Evolutionary conservation across 2,113 vertebrate species (phyloP).

Genomic region (Xenotilapia flavipinnis): DNA sequence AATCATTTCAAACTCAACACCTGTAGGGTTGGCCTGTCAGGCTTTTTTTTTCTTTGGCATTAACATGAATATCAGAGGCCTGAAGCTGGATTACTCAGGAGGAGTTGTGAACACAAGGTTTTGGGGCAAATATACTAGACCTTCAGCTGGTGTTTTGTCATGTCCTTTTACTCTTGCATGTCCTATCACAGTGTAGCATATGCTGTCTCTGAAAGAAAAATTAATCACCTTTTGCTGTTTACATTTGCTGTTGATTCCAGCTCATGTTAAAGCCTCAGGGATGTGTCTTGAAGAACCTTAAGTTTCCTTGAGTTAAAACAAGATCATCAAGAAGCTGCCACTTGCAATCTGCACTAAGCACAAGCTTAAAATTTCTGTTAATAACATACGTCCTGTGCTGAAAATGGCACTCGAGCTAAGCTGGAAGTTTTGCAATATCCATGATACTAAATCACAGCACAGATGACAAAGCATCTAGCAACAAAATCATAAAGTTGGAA

Average conservation of each 20-base stretch:
- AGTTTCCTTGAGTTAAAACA: neutral
- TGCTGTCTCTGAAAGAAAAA: neutral
- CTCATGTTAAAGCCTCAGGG: neutral
- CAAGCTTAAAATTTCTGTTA: neutral
- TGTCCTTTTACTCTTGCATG: neutral
- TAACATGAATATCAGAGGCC: slow-evolving; percentile 51
- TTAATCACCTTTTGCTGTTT: neutral
- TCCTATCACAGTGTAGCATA: neutral
- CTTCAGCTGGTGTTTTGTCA: slow-evolving; percentile 17
- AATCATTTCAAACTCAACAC: slow-evolving; percentile 38
- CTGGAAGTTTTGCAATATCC: neutral
- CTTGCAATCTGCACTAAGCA: too few relatives aligned
- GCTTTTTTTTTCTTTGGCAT: slow-evolving; percentile 31
- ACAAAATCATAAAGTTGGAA: neutral
- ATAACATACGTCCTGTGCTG: neutral
- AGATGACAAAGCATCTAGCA: neutral
- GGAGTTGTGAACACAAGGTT: slow-evolving; percentile 65
- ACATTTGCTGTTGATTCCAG: neutral
- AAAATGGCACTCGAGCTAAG: neutral
- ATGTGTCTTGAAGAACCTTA: neutral
- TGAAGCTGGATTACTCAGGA: slow-evolving; percentile 49
- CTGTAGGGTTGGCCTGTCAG: slow-evolving; percentile 36
- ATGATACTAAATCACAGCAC: neutral
- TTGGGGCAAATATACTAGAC: slow-evolving; percentile 19
- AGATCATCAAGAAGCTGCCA: too few relatives aligned